Conservation (phyloP, 2,113 vertebrate genomes). For the Irena cyanogastra region DNA sequence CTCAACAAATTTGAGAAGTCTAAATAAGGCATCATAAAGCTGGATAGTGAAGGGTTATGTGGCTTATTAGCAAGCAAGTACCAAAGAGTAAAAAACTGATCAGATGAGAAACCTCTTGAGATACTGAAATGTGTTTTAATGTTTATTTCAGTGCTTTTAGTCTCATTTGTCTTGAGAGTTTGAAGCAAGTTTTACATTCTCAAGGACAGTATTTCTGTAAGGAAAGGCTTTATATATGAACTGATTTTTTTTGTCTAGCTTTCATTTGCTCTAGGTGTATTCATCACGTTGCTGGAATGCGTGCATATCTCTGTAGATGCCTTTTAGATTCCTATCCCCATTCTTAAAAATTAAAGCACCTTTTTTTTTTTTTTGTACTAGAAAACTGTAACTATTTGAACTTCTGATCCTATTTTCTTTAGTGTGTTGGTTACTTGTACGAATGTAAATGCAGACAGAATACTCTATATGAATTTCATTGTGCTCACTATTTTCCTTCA, state of each 20-base stretch:
- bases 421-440: not conserved
- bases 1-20: constrained; percentile 52
- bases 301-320: fast-evolving
- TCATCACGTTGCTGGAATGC: not conserved
- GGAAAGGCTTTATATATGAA: not conserved
- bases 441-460: not conserved
- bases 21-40: constrained; percentile 66
- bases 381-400: not conserved
- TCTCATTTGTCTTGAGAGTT: not conserved
- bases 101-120: not conserved
- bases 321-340: not conserved
- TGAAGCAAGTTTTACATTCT: not conserved
- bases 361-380: not conserved
- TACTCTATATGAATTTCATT: not conserved
- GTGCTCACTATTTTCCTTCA: not conserved
- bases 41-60: constrained; percentile 10
- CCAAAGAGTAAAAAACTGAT: constrained; percentile 16
- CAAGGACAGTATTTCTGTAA: not conserved
- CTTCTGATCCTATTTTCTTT: not conserved
- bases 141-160: not conserved
- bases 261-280: not conserved
- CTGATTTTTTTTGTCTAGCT: not conserved
- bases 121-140: not conserved
- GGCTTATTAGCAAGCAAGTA: constrained; percentile 23
- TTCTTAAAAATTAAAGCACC: not conserved